These are phyloP conservation scores for Stratiolaelaps scimitus DNA, from an alignment of 1,140 invertebrate genomes.

Conservation along the genomic window DNA sequence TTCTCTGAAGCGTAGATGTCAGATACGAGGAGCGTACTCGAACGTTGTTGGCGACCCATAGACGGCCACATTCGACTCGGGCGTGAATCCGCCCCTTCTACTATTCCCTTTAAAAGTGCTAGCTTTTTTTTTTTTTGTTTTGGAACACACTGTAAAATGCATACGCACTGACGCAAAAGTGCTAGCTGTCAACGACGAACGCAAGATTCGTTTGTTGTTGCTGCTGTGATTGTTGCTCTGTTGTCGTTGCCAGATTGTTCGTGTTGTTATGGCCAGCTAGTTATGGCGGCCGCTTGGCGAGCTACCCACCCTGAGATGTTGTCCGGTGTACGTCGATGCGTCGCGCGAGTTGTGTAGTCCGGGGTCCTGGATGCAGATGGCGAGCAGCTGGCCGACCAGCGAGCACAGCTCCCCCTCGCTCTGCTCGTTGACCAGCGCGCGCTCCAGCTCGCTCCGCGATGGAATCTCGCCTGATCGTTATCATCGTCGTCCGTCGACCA, in stretches of 20 bases:
- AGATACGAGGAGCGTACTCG: too few species aligned
- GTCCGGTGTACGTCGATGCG: conserved; percentile 28
- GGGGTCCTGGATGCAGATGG: conserved; percentile 84
- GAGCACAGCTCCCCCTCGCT: conserved; percentile 73
- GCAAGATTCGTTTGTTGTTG: neutral
- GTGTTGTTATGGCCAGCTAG: too few species aligned
- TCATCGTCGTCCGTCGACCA: too few species aligned
- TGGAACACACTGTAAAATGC: too few species aligned
- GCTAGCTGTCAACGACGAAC: too few species aligned
- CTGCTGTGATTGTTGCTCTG: neutral
- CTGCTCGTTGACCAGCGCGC: conserved; percentile 50
- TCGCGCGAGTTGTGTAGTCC: conserved; percentile 56
- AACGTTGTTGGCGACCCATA: too few species aligned
- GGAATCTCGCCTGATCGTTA: neutral
- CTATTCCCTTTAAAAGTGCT: too few species aligned
- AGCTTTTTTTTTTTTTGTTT: too few species aligned
- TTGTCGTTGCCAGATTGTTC: neutral
- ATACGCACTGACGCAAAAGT: too few species aligned
- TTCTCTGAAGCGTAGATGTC: neutral
- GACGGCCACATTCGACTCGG: too few species aligned
- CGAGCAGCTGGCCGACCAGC: conserved; percentile 72
- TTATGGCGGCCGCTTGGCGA: neutral
- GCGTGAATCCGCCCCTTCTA: too few species aligned
- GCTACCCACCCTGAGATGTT: conserved; percentile 1
- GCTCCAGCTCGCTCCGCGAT: conserved; percentile 14